These are phyloP conservation scores for Aphis gossypii DNA, from an alignment of 1,140 invertebrate species.

Conservation along the genomic window DNA sequence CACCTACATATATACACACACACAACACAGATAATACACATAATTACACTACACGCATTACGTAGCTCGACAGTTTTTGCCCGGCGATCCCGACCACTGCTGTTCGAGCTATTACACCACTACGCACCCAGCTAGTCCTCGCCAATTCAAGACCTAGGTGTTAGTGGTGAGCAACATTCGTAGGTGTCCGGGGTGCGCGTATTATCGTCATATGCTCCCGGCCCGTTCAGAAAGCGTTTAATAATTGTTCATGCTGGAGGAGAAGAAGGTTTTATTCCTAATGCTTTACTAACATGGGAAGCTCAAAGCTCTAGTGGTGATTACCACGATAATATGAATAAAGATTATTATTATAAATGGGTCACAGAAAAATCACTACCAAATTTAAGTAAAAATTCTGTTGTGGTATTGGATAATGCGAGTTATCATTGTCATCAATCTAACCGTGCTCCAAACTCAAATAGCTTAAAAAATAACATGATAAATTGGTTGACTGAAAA, in stretches of 20 bases:
- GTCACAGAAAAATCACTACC: slow-evolving; percentile 12
- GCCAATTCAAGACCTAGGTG: no score
- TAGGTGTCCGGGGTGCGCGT: no score
- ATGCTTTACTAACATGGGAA: slow-evolving; percentile 22
- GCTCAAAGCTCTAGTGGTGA: slow-evolving; percentile 12
- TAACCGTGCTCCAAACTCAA: slow-evolving; percentile 25
- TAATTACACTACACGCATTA: no score
- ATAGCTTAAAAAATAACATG: neutral
- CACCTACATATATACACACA: no score
- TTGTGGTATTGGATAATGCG: slow-evolving; percentile 11
- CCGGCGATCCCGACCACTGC: no score
- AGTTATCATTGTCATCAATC: slow-evolving; percentile 16
- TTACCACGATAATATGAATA: slow-evolving; percentile 21
- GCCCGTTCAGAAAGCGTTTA: neutral
- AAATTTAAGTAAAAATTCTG: slow-evolving; percentile 27
- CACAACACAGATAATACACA: no score
- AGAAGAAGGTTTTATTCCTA: slow-evolving; percentile 17
- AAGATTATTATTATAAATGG: neutral
- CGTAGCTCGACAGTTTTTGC: no score
- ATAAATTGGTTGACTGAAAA: neutral
- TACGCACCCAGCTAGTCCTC: no score
- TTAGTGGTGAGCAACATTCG: no score
- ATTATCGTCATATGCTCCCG: no score
- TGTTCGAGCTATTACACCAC: no score
- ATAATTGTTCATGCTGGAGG: slow-evolving; percentile 14